Conservation (phyloP, 1,140 invertebrate species). For the Laupala kohalensis region DNA sequence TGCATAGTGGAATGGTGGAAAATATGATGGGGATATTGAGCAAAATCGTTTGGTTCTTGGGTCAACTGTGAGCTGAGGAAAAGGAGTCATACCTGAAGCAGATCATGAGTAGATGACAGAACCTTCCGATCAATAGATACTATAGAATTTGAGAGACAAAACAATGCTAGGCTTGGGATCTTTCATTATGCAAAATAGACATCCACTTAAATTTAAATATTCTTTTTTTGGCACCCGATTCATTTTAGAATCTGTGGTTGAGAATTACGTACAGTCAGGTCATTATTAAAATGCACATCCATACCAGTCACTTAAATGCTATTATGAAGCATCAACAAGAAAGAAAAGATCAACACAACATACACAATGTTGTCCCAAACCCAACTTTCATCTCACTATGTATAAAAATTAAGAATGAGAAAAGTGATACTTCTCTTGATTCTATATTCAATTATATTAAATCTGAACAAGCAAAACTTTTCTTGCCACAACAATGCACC, state of each 20-base stretch:
- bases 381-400: constrained; percentile 2
- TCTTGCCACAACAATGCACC: constrained; percentile 14
- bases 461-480: constrained; percentile 7
- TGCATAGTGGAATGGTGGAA: constrained; percentile 7
- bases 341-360: not conserved
- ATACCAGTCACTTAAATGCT: not conserved
- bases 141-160: constrained; percentile 1
- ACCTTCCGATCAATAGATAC: constrained; percentile 1
- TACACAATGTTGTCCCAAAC: constrained; percentile 2
- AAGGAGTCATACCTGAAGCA: not conserved
- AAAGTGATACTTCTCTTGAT: constrained; percentile 1
- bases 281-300: not conserved
- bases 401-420: constrained; percentile 8
- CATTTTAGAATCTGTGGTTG: constrained; percentile 5
- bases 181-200: not conserved
- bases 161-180: constrained; percentile 5
- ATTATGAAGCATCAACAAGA: not conserved
- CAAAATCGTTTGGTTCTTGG: not conserved
- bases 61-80: not conserved
- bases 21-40: constrained; percentile 1
- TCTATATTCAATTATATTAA: constrained; percentile 6
- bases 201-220: not conserved
- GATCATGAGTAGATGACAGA: not conserved
- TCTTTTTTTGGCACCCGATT: not conserved
- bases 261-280: not conserved